These are phyloP conservation scores for Molorchus minor DNA, from an alignment of 2,888 invertebrate genomes.

Conservation along the genomic window DNA sequence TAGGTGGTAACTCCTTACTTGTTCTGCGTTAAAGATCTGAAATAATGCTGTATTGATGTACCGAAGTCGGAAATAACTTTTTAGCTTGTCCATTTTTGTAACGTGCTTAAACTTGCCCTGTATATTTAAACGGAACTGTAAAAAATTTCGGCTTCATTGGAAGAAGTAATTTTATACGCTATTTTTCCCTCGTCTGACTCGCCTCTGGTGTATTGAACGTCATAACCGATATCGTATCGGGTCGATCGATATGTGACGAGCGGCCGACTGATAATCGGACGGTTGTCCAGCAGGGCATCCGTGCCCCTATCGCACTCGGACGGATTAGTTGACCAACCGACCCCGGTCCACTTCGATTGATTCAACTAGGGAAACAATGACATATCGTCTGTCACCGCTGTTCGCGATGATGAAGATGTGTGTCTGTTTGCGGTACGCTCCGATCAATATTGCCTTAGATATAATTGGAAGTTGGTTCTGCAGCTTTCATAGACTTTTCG, in stretches of 20 bases:
- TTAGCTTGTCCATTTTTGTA: not conserved
- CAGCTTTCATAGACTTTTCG: no score
- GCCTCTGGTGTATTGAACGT: not conserved
- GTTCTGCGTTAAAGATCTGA: no score
- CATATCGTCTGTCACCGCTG: slow-evolving; percentile 30
- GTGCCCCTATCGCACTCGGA: slow-evolving; percentile 21
- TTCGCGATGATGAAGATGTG: slow-evolving; percentile 29
- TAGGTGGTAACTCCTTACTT: no score
- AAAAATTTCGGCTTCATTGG: no score
- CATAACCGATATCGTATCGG: slow-evolving; percentile 10
- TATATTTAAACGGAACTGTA: not conserved
- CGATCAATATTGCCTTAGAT: slow-evolving; percentile 21
- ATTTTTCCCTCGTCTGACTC: not conserved
- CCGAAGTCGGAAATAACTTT: not conserved
- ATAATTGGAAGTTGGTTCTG: slow-evolving; percentile 24
- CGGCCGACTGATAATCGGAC: slow-evolving; percentile 29
- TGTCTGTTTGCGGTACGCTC: slow-evolving; percentile 21
- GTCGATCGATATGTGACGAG: slow-evolving; percentile 30
- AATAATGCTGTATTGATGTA: not conserved
- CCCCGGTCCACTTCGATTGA: slow-evolving; percentile 26
- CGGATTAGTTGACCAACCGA: slow-evolving; percentile 31
- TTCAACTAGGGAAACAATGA: slow-evolving; percentile 29
- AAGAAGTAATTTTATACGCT: no score
- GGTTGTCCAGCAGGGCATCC: slow-evolving; percentile 12
- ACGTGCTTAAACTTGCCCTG: not conserved